Evolutionary conservation across 2,888 invertebrate genomes (phyloP), one percentile per base, ranked within the genome.

Genomic region (Mythimna ferrago): DNA sequence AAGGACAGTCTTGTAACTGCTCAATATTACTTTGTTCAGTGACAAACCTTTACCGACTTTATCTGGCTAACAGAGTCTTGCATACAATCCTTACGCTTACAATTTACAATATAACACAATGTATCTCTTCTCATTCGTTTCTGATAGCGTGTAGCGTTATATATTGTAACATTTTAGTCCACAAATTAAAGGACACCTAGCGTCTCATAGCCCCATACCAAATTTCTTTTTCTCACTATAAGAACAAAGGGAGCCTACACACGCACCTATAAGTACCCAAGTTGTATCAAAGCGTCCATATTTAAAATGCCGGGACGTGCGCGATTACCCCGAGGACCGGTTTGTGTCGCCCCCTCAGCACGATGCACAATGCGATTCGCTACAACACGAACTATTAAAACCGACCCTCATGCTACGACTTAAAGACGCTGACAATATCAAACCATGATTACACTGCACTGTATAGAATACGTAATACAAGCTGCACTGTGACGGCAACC

Each of bases 241-340:
- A 62, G 9, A 65, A 65, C 53, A 65, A 65, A 53, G 65, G 53
- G 21, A 65, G 9, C 14, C 35, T 10, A 11, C 38, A 53, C 14
- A 38, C 38, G 7, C 9, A 41, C 10, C 44, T 48, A 19, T 53
- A 53, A n/a, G 2, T 48, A 19, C 64, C 41, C 16, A 16, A 19
- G 38, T 26, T 16, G 26, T 32, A 71, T 6, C 41, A 11, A 70
- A 70, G 60, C 26, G n/a, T 48, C 53, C 60, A 21, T 60, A 38
- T 70, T 70, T 54, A 61, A 70, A 74, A 77, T 56, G 38, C 44
- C 32, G 54, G 60, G 54, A 48, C 66, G 78, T 56, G 60, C 54
- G 54, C 79, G 51, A 61, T 78, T 61, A 73, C 53, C 63, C 66
- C 48, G 48, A n/a, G 16, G 60, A 76, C 76, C 76, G 76, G 76